These are phyloP conservation scores for Paedocypris micromegethes DNA, from an alignment of 2,797 vertebrate genomes.

Conservation along the genomic window DNA sequence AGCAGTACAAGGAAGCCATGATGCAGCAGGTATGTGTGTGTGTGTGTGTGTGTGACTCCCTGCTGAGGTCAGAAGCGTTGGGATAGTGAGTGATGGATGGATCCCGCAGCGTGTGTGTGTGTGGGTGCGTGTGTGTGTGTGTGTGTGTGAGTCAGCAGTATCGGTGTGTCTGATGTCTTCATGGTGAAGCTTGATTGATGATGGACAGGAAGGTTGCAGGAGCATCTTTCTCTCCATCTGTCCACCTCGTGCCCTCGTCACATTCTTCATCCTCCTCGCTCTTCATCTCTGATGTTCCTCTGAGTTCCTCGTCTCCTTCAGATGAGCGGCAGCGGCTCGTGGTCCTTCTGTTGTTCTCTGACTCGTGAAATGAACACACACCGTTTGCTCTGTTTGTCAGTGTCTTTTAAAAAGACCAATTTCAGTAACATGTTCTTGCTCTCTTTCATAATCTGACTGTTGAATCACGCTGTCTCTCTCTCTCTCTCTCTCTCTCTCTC, in stretches of 20 bases:
- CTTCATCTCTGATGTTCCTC: neutral
- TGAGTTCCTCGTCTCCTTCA: neutral
- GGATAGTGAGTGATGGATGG: constrained; percentile 36
- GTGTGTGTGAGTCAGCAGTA: constrained; percentile 62
- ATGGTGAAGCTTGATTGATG: constrained; percentile 61
- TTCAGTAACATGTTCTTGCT: constrained; percentile 29
- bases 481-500: constrained; percentile 19
- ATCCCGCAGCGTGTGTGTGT: neutral
- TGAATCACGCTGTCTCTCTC: constrained; percentile 16
- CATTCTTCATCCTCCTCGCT: neutral
- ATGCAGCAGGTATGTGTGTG: constrained; percentile 64
- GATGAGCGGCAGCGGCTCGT: neutral
- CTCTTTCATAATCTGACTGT: constrained; percentile 17
- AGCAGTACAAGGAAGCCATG: constrained; percentile 72
- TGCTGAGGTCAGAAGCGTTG: constrained; percentile 6
- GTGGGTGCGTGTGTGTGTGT: constrained; percentile 7
- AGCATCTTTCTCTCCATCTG: constrained; percentile 13
- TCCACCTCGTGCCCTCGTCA: neutral
- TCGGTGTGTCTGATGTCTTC: constrained; percentile 65
- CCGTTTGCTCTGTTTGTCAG: constrained; percentile 22
- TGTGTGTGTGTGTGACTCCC: constrained; percentile 22
- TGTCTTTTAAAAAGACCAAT: constrained; percentile 21
- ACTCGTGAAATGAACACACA: constrained; percentile 25
- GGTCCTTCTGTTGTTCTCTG: constrained; percentile 7
- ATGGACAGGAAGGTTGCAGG: constrained; percentile 52